Evolutionary conservation across 2,888 invertebrate genomes (phyloP), one percentile per base, ranked within the genome.

Genomic region (Ischnus inquisitorius): DNA sequence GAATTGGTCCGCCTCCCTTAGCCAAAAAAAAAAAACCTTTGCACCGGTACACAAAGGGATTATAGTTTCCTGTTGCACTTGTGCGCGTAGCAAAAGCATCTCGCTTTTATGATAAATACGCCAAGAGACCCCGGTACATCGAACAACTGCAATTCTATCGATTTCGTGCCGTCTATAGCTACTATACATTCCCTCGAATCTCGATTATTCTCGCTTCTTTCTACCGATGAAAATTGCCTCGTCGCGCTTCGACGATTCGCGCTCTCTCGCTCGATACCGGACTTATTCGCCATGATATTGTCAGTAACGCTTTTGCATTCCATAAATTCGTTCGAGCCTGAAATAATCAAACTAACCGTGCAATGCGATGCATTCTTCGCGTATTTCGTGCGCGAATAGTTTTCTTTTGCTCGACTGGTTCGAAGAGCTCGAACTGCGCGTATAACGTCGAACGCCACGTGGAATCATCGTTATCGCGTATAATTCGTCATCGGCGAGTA

Each of bases 271-370:
- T 3, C 41, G 1, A 25, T 3, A 72, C 48, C 46, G 34, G 14
- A 48, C 62, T 62, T 19, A 28, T 46, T 48, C 34, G 14, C 39
- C 6, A 69, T 62, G 48, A 74, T 72, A 77, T 68, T 74, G 68
- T 54, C 62, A 41, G 60, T 16, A 46, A 10, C 64, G 46, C 60
- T 72, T 34, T 34, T 19, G 41, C 57, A 78, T 74, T 72, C 48
- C 72, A 10, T 22, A 12, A 19, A 51, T 74, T 28, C 68, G 57
- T 62, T 68, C 22, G 39, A 68, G 16, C 28, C 25, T 25, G 78
- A 72, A 77, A 46, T 51, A 43, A 68, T 19, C 51, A 25, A 62
- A 62, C 48, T 51, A 68, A 60, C 68, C 25, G 19, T 46, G 46
- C 2, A n/a, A 46, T 46, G 12, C 46, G n/a, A 46, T 46, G 12